Conservation (phyloP, 1,140 invertebrate genomes). For the Mactra quadrangularis region DNA sequence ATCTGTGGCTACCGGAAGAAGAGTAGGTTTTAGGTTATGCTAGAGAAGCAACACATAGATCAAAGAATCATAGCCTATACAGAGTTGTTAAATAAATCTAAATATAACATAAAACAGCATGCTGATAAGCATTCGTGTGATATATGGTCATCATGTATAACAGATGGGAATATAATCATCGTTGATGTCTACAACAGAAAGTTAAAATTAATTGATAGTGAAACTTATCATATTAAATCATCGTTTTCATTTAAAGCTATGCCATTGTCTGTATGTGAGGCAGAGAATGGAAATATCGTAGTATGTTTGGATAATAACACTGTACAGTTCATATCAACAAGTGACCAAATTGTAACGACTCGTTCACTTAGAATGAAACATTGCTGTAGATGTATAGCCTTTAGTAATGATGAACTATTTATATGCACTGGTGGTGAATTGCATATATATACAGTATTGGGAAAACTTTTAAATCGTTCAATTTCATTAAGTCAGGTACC, state of each 20-base stretch:
- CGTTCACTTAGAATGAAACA: neutral
- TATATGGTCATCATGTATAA: neutral
- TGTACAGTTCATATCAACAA: neutral
- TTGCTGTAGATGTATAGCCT: neutral
- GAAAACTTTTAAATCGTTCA: too few relatives aligned
- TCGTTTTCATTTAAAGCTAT: neutral
- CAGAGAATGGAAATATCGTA: neutral
- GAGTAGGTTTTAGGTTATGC: too few relatives aligned
- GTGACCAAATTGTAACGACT: neutral
- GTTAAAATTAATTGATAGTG: constrained; percentile 3
- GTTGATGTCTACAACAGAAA: neutral
- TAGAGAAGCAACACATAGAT: too few relatives aligned
- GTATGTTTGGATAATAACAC: neutral
- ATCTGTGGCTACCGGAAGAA: too few relatives aligned
- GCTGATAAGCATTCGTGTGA: neutral
- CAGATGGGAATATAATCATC: neutral
- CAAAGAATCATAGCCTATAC: too few relatives aligned
- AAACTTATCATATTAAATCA: neutral
- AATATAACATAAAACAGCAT: neutral
- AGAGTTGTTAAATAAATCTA: too few relatives aligned
- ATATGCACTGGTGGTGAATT: too few relatives aligned
- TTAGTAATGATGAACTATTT: too few relatives aligned
- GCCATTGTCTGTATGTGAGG: neutral
- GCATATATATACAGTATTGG: too few relatives aligned
- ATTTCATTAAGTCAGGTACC: too few relatives aligned